Evolutionary conservation across 2,113 vertebrate species (phyloP).

Genomic region (Dicerorhinus sumatrensis): DNA sequence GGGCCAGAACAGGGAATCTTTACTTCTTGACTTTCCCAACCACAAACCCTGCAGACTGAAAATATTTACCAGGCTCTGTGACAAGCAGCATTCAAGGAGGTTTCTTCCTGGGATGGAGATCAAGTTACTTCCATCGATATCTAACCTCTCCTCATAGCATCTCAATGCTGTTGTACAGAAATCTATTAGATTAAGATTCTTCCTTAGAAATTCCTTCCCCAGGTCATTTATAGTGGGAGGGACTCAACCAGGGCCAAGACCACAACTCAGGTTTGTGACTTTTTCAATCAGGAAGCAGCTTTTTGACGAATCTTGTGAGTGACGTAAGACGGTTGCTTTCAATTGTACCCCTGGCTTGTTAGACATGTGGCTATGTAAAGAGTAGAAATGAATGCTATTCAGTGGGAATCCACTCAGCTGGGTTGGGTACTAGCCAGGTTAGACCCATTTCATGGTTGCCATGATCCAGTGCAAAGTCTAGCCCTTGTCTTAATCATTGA

Average conservation of each 20-base stretch:
- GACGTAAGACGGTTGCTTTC: not conserved
- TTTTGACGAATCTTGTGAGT: not conserved
- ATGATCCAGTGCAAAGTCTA: not conserved
- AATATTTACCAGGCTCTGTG: not conserved
- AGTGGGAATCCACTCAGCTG: not conserved
- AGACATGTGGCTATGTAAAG: not conserved
- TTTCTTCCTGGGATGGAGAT: not conserved
- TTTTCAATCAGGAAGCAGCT: not conserved
- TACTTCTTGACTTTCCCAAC: not conserved
- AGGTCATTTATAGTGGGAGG: not conserved
- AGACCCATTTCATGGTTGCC: not conserved
- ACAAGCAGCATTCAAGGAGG: not conserved
- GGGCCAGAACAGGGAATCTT: constrained; percentile 10
- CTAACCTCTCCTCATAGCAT: not conserved
- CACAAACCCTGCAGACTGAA: not conserved
- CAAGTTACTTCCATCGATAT: not conserved
- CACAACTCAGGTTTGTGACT: not conserved
- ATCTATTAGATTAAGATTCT: not conserved
- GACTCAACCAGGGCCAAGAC: not conserved
- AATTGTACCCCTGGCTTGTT: not conserved
- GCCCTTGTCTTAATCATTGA: not conserved
- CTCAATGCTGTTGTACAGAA: not conserved
- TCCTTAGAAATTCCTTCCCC: not conserved
- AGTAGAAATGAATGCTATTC: not conserved
- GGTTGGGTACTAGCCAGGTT: too few species aligned